Evolutionary conservation across 2,888 invertebrate genomes (phyloP), one percentile per base, ranked within the genome.

Genomic region (Pachymerium ferrugineum): DNA sequence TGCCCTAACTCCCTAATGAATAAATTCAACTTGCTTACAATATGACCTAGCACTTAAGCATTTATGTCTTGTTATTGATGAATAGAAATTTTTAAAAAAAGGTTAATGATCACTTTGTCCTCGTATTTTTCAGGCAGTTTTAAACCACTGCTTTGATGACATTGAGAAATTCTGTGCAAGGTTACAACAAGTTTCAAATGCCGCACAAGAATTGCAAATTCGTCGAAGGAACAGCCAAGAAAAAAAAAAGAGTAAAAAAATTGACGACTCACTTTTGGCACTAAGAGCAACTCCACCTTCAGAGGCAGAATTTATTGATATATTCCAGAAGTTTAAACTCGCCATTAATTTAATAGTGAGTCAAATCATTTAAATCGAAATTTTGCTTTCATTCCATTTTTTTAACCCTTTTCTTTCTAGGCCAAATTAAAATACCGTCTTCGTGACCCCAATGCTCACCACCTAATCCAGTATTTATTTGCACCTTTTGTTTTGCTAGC

Each of bases 121-220:
- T n/a, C n/a, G n/a, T n/a, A n/a, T n/a, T n/a, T 72, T 72, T 8
- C 72, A 73, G 73, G 54, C 62, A 16, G 73, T 73, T 29, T 14
- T 73, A 62, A 73, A 73, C 30, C 73, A 73, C 33, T 73, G 73
- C 25, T 73, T 73, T 22, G 73, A 73, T 54, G 73, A 73, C 33
- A 73, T 73, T 38, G 73, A 73, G 38, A 73, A 73, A 33, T 73
- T 73, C 67, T 73, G 73, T 29, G 62, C 73, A 16, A 28, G 73
- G 16, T 16, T 73, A 12, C 73, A 73, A 31, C 73, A 73, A 0
- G 38, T 62, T 12, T 54, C 73, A 2, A 31, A 25, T 30, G 73
- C 73, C 1, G 67, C 35, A 14, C 29, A 67, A 1, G 67, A 73
- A 54, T 31, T 73, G 16, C 62, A 73, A 31, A 16, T 8, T 3